phyloP scores from a whole-genome alignment of 2,797 vertebrate species.

The Melanotaenia trifasciata region DNA sequence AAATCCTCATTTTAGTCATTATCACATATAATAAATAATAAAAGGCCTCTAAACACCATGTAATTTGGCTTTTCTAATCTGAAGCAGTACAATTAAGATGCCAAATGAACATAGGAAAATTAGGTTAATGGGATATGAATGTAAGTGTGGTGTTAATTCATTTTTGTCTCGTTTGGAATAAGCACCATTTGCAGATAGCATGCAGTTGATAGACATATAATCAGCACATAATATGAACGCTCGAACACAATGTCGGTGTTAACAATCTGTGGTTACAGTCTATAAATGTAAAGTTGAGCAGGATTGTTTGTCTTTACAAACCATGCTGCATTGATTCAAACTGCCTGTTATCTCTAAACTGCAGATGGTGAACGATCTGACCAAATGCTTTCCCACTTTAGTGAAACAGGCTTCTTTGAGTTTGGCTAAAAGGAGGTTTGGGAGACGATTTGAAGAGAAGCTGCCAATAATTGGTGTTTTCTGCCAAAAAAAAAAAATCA shows the following conservation, averaged over 20 bases:
- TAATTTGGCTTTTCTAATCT: constrained; percentile 16
- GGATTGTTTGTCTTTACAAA: constrained; percentile 12
- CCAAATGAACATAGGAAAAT: constrained; percentile 6
- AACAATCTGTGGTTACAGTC: background rate
- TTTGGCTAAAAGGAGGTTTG: constrained; percentile 25
- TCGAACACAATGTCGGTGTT: background rate
- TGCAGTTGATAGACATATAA: background rate
- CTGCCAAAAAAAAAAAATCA: constrained; percentile 22
- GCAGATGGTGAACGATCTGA: constrained; percentile 37
- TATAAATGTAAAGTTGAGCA: constrained; percentile 4
- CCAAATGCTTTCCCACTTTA: constrained; percentile 25
- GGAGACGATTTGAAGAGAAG: constrained; percentile 23
- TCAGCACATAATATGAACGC: background rate
- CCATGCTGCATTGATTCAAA: constrained; percentile 6
- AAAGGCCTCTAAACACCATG: constrained; percentile 14
- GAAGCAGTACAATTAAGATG: constrained; percentile 14
- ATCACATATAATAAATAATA: constrained; percentile 10
- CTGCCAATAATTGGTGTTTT: constrained; percentile 23
- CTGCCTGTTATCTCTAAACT: constrained; percentile 28
- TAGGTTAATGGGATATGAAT: background rate
- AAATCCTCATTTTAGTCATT: constrained; percentile 9
- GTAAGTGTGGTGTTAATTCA: background rate
- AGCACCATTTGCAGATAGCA: background rate
- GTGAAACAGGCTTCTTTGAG: constrained; percentile 1
- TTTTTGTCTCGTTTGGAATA: background rate